These are phyloP conservation scores for Monopis laevigella DNA, from an alignment of 2,888 invertebrate species.

Conservation along the genomic window DNA sequence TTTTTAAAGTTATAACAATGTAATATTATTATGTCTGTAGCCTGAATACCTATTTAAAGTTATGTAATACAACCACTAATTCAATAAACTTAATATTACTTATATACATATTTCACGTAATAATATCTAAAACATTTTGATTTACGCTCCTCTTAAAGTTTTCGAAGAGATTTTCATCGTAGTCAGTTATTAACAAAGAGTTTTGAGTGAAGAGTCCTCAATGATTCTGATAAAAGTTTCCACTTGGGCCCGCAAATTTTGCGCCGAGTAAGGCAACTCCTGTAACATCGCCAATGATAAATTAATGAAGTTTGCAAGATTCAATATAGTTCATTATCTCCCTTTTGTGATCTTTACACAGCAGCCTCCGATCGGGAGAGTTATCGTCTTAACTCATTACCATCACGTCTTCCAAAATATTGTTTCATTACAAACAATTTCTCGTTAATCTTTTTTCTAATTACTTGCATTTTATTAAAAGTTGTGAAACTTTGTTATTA, in stretches of 20 bases:
- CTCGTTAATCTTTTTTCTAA: too few relatives aligned
- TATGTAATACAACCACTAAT: too few relatives aligned
- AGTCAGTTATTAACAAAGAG: conserved; percentile 36
- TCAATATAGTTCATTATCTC: conserved; percentile 41
- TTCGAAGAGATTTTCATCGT: conserved; percentile 25
- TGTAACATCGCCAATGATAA: conserved; percentile 41
- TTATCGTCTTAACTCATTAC: conserved; percentile 9
- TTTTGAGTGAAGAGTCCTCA: conserved; percentile 29
- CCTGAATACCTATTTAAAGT: too few relatives aligned
- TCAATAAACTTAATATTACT: too few relatives aligned
- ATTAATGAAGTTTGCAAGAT: conserved; percentile 46
- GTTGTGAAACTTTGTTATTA: too few relatives aligned
- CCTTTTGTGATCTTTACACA: conserved; percentile 26
- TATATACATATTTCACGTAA: too few relatives aligned
- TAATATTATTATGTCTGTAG: too few relatives aligned
- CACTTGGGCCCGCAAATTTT: conserved; percentile 33
- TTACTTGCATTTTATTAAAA: too few relatives aligned
- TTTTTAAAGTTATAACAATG: too few relatives aligned
- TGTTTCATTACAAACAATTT: conserved; percentile 4
- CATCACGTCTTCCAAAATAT: neutral
- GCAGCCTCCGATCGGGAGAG: conserved; percentile 15
- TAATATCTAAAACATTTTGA: conserved; percentile 4
- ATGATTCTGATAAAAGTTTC: conserved; percentile 29
- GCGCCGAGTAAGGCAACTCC: conserved; percentile 28
- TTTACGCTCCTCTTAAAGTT: conserved; percentile 13